Evolutionary conservation across 1,140 invertebrate genomes (phyloP), one percentile per base, ranked within the genome.

Genomic region (Drosophila santomea): DNA sequence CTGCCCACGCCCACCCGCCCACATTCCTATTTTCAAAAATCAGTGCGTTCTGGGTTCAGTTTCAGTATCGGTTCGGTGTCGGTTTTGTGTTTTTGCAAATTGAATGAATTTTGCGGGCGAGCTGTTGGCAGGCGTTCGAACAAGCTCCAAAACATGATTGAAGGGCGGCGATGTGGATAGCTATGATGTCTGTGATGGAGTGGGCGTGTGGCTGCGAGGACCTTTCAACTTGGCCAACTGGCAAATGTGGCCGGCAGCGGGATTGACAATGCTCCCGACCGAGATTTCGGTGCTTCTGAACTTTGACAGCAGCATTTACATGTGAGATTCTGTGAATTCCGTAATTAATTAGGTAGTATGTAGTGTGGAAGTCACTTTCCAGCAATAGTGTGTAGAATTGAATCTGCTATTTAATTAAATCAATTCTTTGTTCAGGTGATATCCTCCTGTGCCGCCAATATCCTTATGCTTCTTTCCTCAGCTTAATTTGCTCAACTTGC

Each of bases 41-140:
- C 20, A 12, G 17, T 17, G 28, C 28, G 39, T 20, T 44, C 51
- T 11, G 25, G 61, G 43, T 32, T 66, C 59, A 35, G 43, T 17
- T 32, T 50, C n/a, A 11, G 48, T 50, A 6, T 28, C 47, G 7
- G 47, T 48, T 52, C 50, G 50, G 32, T 36, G 32, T 52, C 52
- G 28, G 52, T 68, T 25, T 47, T 61, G 50, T 86, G 69, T 82
- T 82, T 78, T 71, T 58, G 43, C 77, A 86, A 86, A 86, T 86
- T 86, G 82, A 82, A 86, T 86, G 79, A 88, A 86, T 59, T 83
- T 64, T 75, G 71, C 61, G 51, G 76, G 38, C 17, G 60, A 75
- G 43, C 73, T 60, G 67, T 73, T 39, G 48, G 56, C 68, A 60
- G 69, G 68, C 69, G 69, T 61, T 45, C 68, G 55, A 60, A 73